Evolutionary conservation across 1,140 invertebrate genomes (phyloP).

Genomic region (Danaus melanippus): DNA sequence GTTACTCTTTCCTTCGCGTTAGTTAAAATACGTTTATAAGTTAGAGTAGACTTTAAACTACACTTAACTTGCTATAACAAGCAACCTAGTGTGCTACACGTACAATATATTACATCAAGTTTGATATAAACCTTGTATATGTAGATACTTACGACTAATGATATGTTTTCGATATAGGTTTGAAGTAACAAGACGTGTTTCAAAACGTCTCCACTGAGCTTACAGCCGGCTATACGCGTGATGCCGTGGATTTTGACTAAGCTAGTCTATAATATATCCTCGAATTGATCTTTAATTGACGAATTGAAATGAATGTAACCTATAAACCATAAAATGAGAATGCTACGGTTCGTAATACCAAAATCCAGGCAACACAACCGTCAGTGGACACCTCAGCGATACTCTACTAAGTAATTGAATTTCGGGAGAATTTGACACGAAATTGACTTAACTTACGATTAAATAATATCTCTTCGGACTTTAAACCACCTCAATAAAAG

Average conservation of each 20-base stretch:
- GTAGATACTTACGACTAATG: slow-evolving; percentile 54
- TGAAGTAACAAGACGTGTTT: slow-evolving; percentile 30
- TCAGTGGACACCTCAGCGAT: slow-evolving; percentile 43
- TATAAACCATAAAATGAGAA: not conserved
- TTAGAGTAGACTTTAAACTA: too few species aligned
- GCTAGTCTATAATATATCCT: not conserved
- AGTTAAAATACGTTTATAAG: too few species aligned
- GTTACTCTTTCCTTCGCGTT: too few species aligned
- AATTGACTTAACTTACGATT: slow-evolving; percentile 69
- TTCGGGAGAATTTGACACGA: slow-evolving; percentile 71
- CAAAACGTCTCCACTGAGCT: slow-evolving; percentile 18
- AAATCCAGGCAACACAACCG: slow-evolving; percentile 33
- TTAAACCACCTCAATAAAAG: slow-evolving; percentile 11
- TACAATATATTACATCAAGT: slow-evolving; percentile 25
- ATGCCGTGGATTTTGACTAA: slow-evolving; percentile 19
- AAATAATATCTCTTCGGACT: slow-evolving; percentile 16
- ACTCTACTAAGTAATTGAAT: slow-evolving; percentile 70
- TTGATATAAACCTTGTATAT: slow-evolving; percentile 35
- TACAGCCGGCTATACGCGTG: slow-evolving; percentile 18
- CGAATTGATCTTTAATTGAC: slow-evolving; percentile 6
- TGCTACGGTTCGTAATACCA: slow-evolving; percentile 12
- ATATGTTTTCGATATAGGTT: slow-evolving; percentile 66
- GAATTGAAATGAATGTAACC: too few species aligned
- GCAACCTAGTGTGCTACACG: slow-evolving; percentile 3
- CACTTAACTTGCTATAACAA: too few species aligned